Evolutionary conservation across 1,140 invertebrate genomes (phyloP).

Genomic region (Cyclargus thomasi): DNA sequence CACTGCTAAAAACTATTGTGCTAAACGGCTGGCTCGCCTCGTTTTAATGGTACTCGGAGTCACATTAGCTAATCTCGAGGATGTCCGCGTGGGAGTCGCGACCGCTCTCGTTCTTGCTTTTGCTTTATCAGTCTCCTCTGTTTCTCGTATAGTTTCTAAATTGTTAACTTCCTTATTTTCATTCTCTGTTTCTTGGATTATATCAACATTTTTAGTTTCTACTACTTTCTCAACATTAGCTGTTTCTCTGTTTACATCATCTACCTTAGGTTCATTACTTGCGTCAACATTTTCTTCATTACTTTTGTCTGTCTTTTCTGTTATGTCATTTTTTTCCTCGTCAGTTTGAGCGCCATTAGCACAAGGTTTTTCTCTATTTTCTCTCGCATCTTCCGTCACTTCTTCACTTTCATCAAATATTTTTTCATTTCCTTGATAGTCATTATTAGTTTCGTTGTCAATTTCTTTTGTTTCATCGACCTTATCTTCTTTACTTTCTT

Average conservation of each 20-base stretch:
- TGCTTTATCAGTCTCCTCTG: conserved; percentile 20
- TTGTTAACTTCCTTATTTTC: not conserved
- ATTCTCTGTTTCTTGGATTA: not conserved
- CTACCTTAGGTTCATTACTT: not conserved
- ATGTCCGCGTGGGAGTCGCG: conserved; percentile 41
- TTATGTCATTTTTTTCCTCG: conserved; percentile 6
- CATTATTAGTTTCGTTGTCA: conserved; percentile 14
- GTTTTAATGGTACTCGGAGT: conserved; percentile 49
- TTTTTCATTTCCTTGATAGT: conserved; percentile 13
- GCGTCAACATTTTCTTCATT: not conserved
- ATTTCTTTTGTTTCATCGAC: not conserved
- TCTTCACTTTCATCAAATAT: conserved; percentile 18
- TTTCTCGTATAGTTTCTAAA: conserved; percentile 9
- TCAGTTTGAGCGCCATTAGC: not conserved
- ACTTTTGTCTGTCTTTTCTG: not conserved
- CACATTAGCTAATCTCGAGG: conserved; percentile 34
- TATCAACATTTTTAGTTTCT: not conserved
- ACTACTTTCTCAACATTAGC: not conserved
- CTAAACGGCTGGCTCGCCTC: conserved; percentile 44
- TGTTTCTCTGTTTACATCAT: not conserved
- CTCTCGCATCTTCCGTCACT: not conserved
- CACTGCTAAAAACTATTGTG: conserved; percentile 18
- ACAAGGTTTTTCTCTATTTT: conserved; percentile 18
- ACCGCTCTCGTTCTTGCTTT: conserved; percentile 12
- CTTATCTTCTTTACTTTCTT: conserved; percentile 21